These are phyloP conservation scores for Neomonachus schauinslandi DNA, from an alignment of 2,113 vertebrate genomes.

Conservation along the genomic window DNA sequence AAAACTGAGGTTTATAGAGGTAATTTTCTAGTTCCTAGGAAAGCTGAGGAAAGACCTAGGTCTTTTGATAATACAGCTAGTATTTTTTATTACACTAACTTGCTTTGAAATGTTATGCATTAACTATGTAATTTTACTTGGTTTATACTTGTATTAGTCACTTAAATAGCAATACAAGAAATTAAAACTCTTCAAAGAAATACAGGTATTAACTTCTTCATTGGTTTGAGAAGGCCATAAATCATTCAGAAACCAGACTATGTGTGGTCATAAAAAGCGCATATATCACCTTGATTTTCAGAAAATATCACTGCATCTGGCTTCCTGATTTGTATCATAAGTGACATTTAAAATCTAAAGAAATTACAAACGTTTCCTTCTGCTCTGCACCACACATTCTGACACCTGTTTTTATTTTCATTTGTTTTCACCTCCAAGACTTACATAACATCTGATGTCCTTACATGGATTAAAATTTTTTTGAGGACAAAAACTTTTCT, in stretches of 20 bases:
- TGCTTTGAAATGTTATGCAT: background rate
- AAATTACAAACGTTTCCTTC: background rate
- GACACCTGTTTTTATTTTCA: constrained; percentile 48
- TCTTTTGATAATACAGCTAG: background rate
- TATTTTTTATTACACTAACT: background rate
- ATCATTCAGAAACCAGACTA: background rate
- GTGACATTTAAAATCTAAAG: constrained; percentile 11
- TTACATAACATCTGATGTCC: background rate
- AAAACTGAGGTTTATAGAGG: background rate
- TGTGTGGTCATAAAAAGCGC: constrained; percentile 37
- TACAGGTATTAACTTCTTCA: background rate
- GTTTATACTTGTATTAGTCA: background rate
- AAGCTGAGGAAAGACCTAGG: background rate
- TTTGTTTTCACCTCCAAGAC: constrained; percentile 37
- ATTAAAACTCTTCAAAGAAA: background rate
- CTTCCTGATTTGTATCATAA: background rate
- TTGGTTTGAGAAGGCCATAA: background rate
- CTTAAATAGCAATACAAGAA: background rate
- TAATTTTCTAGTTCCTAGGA: background rate
- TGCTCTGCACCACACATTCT: background rate
- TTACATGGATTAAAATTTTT: background rate
- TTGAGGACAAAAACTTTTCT: background rate
- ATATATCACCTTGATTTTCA: constrained; percentile 24
- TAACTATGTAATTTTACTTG: background rate
- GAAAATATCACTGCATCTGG: constrained; percentile 21